Evolutionary conservation across 2,113 vertebrate genomes (phyloP).

Genomic region (Lampris megalopsis): DNA sequence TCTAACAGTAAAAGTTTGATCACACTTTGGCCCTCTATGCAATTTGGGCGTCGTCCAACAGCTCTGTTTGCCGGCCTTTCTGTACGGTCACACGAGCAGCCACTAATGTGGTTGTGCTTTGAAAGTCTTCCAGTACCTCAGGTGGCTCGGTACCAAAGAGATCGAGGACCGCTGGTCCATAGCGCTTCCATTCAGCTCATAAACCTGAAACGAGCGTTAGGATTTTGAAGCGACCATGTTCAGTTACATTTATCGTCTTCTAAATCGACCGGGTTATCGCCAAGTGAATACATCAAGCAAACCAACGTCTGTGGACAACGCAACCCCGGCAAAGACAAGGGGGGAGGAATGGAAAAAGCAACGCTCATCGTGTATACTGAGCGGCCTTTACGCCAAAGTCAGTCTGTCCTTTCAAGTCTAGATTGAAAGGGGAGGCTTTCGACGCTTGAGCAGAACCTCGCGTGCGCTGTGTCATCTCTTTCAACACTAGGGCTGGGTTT

Average conservation of each 20-base stretch:
- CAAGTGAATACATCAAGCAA: too few relatives aligned
- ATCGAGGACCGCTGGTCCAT: slow-evolving; percentile 15
- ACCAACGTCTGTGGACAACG: too few relatives aligned
- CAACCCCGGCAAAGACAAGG: too few relatives aligned
- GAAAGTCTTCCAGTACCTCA: background rate
- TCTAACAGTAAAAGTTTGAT: background rate
- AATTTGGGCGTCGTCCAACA: background rate
- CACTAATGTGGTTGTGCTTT: slow-evolving; percentile 32
- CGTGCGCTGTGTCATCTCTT: background rate
- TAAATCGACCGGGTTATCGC: background rate
- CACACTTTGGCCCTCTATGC: background rate
- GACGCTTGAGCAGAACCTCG: too few relatives aligned
- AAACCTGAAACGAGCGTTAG: background rate
- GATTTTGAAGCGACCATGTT: too few relatives aligned
- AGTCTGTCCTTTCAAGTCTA: background rate
- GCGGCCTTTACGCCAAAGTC: slow-evolving; percentile 1
- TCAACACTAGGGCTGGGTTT: background rate
- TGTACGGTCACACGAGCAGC: background rate
- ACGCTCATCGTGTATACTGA: background rate
- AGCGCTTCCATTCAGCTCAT: slow-evolving; percentile 4
- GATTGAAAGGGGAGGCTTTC: too few relatives aligned
- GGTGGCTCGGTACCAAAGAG: background rate
- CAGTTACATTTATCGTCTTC: background rate
- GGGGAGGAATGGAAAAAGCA: background rate
- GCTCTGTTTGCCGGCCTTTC: background rate